Evolutionary conservation across 2,113 vertebrate species (phyloP), one percentile per base, ranked within the genome.

Genomic region (Myxocyprinus asiaticus): DNA sequence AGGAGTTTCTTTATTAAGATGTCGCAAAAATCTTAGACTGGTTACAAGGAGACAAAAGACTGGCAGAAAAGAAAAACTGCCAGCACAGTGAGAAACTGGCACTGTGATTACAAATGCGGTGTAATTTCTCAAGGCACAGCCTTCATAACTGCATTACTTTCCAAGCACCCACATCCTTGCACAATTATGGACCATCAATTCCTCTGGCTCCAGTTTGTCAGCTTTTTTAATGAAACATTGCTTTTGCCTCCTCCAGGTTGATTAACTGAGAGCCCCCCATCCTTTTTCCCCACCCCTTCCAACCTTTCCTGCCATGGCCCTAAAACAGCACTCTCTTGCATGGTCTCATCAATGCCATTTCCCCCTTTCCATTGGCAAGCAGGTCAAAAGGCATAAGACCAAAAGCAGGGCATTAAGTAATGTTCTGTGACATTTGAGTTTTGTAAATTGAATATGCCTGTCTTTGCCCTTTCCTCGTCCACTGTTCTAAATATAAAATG

Each of bases 341-440:
- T 42, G 61, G 14, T 72, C 48, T 62, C 79, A 11, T 58, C 64
- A 55, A 65, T 51, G 8, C 14, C 50, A 12, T 22, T 14, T 61
- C 14, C 8, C 9, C 43, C 65, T 72, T 6, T 58, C 58, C 43
- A 51, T 50, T 76, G 51, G 61, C 62, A 73, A 14, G 47, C 14
- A 65, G 79, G 78, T 55, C 64, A 84, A 80, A 83, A 81, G 56
- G 5, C 67, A 61, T n/a, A 7, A 42, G 22, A 63, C 53, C 58
- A 58, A 59, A 82, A 9, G 11, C 17, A 51, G 58, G 7, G 65
- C 42, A 83, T 83, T 79, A 79, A 79, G 65, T 76, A 71, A 79
- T 83, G 82, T 76, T 69, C 77, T 66, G 61, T 83, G 82, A 79
- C 82, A 80, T 83, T 83, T 83, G 71, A 76, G 77, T 70, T 59